Base-by-base conservation (phyloP, 2,113 vertebrate genomes). In the Taurulus bubalis region DNA sequence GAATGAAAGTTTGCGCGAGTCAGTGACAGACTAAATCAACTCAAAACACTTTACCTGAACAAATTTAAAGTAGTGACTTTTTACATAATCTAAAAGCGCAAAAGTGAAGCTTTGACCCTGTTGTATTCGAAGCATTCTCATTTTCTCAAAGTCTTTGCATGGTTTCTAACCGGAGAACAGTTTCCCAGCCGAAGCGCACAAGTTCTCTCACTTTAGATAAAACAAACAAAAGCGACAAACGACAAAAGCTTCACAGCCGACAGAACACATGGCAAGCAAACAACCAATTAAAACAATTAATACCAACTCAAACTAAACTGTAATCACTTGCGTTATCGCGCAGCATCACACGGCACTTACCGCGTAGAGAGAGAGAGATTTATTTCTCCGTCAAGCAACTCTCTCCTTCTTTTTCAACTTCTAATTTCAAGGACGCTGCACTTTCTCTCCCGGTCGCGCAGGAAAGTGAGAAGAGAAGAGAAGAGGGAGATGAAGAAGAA, bases 221-320 rank as follows among this genome's bases (percentile, higher is more conserved):
- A 66, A 45, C 18, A 38, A 40, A 3, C 40, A 55, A 45, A 65
- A 12, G n/a, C n/a, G n/a, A n/a, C n/a, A 26, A 53, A 49, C 10
- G 20, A 42, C 51, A 55, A 71, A 32, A 64, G 66, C 1, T 34
- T 62, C 68, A 0, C 49, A 2, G 1, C 45, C 38, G 15, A 12
- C 69, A 45, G 0, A 79, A n/a, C 75, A 42, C 79, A 40, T 18
- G 59, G 72, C 69, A 82, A 80, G 77, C 69, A 69, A 53, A 89
- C 2, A 34, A 59, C 71, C 74, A 89, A 84, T 89, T 75, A 83
- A 78, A 65, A 1, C 82, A 85, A 88, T 83, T 83, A 82, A 81
- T 85, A 60, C 45, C 72, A 71, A 84, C 71, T 49, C 45, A 75
- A 71, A 82, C 71, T 49, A 51, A 72, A 62, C 64, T 8, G 55